A percentile compares a stretch with the other conserved stretches of the same genome.
Conservation (phyloP, 2,888 invertebrate genomes). For the Dorcus hopei region DNA sequence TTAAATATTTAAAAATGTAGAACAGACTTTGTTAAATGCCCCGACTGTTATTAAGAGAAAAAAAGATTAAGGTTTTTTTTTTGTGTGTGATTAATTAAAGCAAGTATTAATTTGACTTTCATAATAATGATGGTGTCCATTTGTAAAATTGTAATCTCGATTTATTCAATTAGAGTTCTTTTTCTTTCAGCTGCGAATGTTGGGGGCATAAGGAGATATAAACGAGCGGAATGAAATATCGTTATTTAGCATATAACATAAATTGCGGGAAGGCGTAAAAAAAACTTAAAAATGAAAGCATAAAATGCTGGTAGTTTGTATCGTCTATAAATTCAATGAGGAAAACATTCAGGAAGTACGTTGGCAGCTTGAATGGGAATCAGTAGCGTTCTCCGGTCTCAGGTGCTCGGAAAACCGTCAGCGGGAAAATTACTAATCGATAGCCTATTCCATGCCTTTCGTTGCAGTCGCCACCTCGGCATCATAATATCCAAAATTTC, state of each 20-base stretch:
- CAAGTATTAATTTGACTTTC: too few relatives aligned
- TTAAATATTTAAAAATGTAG: too few relatives aligned
- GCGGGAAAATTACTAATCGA: constrained; percentile 32
- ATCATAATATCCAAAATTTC: constrained; percentile 25
- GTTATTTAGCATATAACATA: constrained; percentile 14
- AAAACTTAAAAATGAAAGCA: constrained; percentile 8
- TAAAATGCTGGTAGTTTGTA: constrained; percentile 20
- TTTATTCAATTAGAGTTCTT: too few relatives aligned
- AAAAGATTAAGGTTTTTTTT: too few relatives aligned
- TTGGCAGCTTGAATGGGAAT: constrained; percentile 25
- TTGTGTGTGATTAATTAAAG: too few relatives aligned
- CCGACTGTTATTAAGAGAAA: too few relatives aligned
- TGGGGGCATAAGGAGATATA: not conserved
- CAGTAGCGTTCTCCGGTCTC: constrained; percentile 25
- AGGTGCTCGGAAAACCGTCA: constrained; percentile 30
- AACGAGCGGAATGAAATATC: constrained; percentile 4
- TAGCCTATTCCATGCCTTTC: constrained; percentile 28
- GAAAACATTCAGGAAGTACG: constrained; percentile 22
- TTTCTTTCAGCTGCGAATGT: too few relatives aligned
- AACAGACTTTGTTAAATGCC: too few relatives aligned
- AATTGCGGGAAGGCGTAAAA: constrained; percentile 8
- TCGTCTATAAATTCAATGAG: constrained; percentile 20
- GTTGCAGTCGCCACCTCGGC: constrained; percentile 29
- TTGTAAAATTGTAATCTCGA: too few relatives aligned
- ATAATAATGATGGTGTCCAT: too few relatives aligned